Evolutionary conservation across 2,113 vertebrate genomes (phyloP), one percentile per base, ranked within the genome.

Genomic region (Zeus faber): DNA sequence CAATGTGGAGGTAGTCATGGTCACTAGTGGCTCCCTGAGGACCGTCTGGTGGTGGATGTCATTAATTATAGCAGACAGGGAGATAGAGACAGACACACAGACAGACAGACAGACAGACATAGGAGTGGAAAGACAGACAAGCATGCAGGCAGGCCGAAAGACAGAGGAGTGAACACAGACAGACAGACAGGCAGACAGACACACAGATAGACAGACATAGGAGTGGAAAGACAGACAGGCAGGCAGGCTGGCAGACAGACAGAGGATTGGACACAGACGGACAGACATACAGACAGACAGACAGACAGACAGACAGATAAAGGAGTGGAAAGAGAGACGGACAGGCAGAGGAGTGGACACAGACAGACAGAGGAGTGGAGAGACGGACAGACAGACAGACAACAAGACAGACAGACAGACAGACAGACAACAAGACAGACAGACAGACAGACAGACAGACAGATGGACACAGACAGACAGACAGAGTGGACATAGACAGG

Each of bases 1-100:
- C 60, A 67, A 39, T 72, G 62, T 62, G 61, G 50, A 80, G 72
- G 72, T 57, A 74, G 68, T 58, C 72, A 69, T 69, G 76, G 78
- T 27, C 80, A 74, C 67, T 50, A n/a, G 62, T 65, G 68, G 29
- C 6, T 77, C 79, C 78, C 75, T 27, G 61, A 73, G 62, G 74
- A 65, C 60, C 57, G 72, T 80, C 80, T 84, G 78, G 68, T 56
- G 26, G 49, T 44, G 59, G 64, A 70, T 76, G 68, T 59, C 79
- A 85, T 84, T 74, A 80, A 83, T 85, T 85, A 82, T 76, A 75
- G 58, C 54, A 63, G 72, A 76, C 76, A 76, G 65, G 53, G 58
- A 75, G 82, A 76, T 66, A 73, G 76, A 77, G 70, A 53, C 73
- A 54, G 31, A 39, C 58, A 65, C 69, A 60, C 71, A 47, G 51